Conservation (phyloP, 2,113 vertebrate genomes). For the Rhadina sibilatrix region DNA sequence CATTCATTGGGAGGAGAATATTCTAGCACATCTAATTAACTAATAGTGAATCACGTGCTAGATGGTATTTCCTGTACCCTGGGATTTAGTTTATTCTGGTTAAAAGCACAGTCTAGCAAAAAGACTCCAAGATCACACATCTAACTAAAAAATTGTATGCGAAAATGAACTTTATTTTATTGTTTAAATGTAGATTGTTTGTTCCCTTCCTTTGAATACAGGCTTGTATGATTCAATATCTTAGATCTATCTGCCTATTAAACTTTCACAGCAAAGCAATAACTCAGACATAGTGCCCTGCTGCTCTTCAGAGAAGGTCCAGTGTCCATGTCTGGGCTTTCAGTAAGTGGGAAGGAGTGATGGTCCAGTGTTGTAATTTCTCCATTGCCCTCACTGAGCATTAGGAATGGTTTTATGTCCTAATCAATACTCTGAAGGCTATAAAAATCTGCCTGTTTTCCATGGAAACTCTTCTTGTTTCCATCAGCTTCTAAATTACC, state of each 20-base stretch:
- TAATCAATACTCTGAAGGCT: neutral
- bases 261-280: neutral
- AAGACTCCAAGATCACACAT: neutral
- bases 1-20: constrained; percentile 36
- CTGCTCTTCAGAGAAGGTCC: neutral
- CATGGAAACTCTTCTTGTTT: neutral
- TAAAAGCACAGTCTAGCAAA: neutral
- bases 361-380: neutral
- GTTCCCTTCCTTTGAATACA: neutral
- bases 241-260: neutral
- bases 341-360: neutral
- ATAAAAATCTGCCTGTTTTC: neutral
- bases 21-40: constrained; percentile 52
- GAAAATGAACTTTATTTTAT: neutral
- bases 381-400: neutral
- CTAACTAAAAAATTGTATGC: neutral
- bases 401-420: neutral
- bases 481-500: neutral
- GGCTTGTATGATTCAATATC: neutral
- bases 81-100: neutral
- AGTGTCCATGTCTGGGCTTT: neutral
- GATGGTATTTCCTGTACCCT: constrained; percentile 10
- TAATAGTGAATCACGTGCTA: constrained; percentile 55
- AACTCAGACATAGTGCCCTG: neutral
- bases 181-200: neutral